Conservation (phyloP, 2,797 vertebrate genomes). For the Pipistrellus kuhlii region DNA sequence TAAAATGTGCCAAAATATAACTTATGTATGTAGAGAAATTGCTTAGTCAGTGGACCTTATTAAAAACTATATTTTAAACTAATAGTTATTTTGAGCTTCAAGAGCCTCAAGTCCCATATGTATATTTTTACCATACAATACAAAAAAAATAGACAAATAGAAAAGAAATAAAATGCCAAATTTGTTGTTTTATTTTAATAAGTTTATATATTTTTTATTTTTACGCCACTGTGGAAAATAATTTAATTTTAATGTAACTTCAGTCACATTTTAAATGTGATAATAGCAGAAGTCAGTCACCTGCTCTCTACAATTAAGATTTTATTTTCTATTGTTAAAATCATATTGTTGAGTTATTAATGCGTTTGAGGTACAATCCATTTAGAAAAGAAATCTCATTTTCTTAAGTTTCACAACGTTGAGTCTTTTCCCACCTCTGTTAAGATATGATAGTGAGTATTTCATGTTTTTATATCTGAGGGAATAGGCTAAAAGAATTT, state of each 20-base stretch:
- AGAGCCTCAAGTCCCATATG: background rate
- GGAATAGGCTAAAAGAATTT: background rate
- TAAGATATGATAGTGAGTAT: background rate
- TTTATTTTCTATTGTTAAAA: conserved; percentile 45
- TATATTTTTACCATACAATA: background rate
- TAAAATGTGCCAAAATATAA: background rate
- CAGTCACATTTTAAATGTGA: conserved; percentile 46
- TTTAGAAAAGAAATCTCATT: conserved; percentile 45
- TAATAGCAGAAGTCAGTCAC: conserved; percentile 3
- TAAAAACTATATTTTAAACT: conserved; percentile 53
- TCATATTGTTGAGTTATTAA: conserved; percentile 41
- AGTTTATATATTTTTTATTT: conserved; percentile 27
- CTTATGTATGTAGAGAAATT: conserved; percentile 43
- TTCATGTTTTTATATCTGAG: conserved; percentile 48
- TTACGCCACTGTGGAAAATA: conserved; percentile 42
- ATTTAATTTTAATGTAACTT: conserved; percentile 50
- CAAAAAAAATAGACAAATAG: conserved; percentile 4
- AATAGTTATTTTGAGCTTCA: background rate
- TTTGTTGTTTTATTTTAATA: conserved; percentile 38
- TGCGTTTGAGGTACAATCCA: background rate
- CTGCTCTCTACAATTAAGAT: background rate
- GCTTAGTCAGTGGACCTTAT: background rate
- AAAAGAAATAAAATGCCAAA: conserved; percentile 9
- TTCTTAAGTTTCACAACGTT: conserved; percentile 41
- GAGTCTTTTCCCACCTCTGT: background rate